Percentiles rank a stretch among this genome's conserved stretches.
Conservation (phyloP, 2,797 vertebrate species). For the Lemur catta region DNA sequence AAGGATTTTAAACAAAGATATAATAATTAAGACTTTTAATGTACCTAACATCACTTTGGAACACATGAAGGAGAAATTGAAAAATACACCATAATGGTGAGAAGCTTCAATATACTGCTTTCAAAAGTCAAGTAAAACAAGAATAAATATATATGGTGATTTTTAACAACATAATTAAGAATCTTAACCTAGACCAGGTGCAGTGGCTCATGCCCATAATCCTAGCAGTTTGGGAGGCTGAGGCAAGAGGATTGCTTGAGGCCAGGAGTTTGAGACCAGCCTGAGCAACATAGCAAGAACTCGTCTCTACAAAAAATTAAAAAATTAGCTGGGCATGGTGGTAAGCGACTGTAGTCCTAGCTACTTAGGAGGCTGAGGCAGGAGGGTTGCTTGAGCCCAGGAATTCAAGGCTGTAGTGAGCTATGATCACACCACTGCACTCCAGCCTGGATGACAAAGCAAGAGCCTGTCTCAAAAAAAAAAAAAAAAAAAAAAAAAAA, state of each 20-base stretch:
- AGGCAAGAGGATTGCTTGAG: background rate
- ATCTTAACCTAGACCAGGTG: background rate
- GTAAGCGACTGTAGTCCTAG: background rate
- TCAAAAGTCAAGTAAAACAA: background rate
- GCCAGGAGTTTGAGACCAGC: background rate
- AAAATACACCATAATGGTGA: background rate
- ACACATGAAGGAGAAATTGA: background rate
- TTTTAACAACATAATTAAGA: background rate
- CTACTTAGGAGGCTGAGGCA: background rate
- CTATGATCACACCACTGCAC: background rate
- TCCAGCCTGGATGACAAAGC: background rate
- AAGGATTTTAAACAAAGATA: background rate
- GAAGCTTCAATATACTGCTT: background rate
- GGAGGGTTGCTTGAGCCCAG: fast-evolving
- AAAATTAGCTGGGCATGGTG: background rate
- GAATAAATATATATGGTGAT: background rate
- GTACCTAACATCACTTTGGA: background rate
- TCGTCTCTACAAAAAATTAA: background rate
- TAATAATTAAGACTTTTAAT: background rate
- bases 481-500: background rate
- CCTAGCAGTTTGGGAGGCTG: background rate
- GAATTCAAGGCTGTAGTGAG: background rate
- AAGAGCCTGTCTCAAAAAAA: background rate
- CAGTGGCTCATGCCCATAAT: background rate
- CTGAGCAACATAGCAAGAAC: background rate